Evolutionary conservation across 2,888 invertebrate genomes (phyloP).

Genomic region (Arrhopalites spinosus): DNA sequence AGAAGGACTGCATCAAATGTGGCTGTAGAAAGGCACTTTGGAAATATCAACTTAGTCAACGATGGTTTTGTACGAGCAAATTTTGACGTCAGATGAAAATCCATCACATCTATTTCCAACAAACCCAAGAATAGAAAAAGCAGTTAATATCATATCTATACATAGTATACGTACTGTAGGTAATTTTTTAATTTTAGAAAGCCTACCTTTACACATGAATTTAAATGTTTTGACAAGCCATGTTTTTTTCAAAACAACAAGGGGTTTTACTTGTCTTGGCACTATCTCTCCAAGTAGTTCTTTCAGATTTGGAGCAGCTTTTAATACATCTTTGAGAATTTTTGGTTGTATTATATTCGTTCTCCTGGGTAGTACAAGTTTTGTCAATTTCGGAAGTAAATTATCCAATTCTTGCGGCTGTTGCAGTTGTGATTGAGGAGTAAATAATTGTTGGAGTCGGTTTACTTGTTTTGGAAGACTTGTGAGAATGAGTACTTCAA

Average conservation of each 20-base stretch:
- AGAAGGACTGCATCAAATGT: neutral
- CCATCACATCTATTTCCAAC: neutral
- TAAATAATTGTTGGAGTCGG: slow-evolving; percentile 3
- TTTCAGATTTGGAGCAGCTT: slow-evolving; percentile 12
- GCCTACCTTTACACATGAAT: neutral
- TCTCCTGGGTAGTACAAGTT: neutral
- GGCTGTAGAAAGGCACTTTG: neutral
- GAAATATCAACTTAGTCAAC: neutral
- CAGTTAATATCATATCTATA: too few species aligned
- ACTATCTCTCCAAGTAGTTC: slow-evolving; percentile 18
- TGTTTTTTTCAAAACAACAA: slow-evolving; percentile 1
- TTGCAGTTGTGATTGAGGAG: neutral
- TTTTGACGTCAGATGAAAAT: neutral
- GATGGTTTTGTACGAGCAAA: neutral
- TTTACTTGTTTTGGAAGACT: neutral
- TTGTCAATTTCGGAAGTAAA: neutral
- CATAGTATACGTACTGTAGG: too few species aligned
- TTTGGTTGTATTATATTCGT: slow-evolving; percentile 1
- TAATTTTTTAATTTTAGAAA: too few species aligned
- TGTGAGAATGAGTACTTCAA: slow-evolving; percentile 5
- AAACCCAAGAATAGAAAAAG: too few species aligned
- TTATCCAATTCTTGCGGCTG: neutral
- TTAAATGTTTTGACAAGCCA: neutral
- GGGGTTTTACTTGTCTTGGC: neutral
- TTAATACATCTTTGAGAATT: slow-evolving; percentile 9